A percentile compares a stretch with the other conserved stretches of the same genome.
Conservation (phyloP, 2,113 vertebrate species). For the Taurulus bubalis region DNA sequence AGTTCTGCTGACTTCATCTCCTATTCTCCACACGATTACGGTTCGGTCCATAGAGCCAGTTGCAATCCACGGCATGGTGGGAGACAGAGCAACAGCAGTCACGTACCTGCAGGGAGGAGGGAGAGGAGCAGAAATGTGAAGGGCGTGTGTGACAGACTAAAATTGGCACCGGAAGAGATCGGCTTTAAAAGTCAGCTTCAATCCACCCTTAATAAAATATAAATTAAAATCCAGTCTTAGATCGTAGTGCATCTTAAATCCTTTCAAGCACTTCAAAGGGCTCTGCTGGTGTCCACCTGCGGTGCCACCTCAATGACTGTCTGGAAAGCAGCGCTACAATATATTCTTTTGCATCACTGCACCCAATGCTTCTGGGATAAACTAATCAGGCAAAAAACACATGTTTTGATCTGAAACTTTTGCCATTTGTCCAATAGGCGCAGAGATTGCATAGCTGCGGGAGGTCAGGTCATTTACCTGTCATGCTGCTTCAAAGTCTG, state of each 20-base stretch:
- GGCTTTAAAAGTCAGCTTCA: conserved; percentile 40
- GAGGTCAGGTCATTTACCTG: conserved; percentile 80
- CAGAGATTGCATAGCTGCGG: conserved; percentile 41
- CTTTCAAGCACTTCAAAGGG: conserved; percentile 70
- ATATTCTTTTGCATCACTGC: conserved; percentile 60
- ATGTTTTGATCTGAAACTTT: conserved; percentile 63
- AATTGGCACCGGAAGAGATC: conserved; percentile 43
- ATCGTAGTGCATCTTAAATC: conserved; percentile 60
- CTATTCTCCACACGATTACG: conserved; percentile 89
- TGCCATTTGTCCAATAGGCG: conserved; percentile 40
- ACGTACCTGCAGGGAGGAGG: conserved; percentile 85
- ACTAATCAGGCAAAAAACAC: conserved; percentile 67
- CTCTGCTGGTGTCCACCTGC: conserved; percentile 62
- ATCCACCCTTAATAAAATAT: background rate
- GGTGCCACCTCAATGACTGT: conserved; percentile 65
- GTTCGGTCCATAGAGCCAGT: conserved; percentile 94
- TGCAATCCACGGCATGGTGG: conserved; percentile 84
- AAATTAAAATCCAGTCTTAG: conserved; percentile 38
- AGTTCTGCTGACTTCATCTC: conserved; percentile 67
- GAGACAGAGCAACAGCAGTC: conserved; percentile 89
- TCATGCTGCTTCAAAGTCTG: conserved; percentile 88
- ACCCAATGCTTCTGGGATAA: conserved; percentile 52
- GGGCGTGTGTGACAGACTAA: conserved; percentile 15
- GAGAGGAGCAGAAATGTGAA: conserved; percentile 20
- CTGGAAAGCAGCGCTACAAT: conserved; percentile 39